Evolutionary conservation across 2,888 invertebrate species (phyloP).

Genomic region (Leistus spinibarbis): DNA sequence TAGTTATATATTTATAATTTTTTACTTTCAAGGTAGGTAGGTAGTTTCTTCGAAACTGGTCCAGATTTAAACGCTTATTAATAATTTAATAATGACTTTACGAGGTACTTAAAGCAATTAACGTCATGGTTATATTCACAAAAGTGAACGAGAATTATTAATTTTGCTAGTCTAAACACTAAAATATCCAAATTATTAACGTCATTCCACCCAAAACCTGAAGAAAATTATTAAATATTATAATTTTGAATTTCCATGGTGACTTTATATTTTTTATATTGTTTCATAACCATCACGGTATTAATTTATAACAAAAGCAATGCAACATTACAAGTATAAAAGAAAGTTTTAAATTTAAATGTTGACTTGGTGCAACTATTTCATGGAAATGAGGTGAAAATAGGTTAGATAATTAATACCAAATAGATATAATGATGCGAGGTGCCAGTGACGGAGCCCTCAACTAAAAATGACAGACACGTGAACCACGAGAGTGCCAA

Average conservation of each 20-base stretch:
- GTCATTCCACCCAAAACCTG: not conserved
- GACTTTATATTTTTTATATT: constrained; percentile 23
- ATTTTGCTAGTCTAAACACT: not conserved
- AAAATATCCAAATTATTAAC: not conserved
- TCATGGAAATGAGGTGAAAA: too few species aligned
- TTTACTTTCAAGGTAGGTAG: not conserved
- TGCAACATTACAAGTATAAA: too few species aligned
- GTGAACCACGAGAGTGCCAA: not conserved
- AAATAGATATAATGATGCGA: not conserved
- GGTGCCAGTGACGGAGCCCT: constrained; percentile 1
- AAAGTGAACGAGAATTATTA: not conserved
- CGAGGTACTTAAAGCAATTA: too few species aligned
- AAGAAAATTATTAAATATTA: not conserved
- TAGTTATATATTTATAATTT: not conserved
- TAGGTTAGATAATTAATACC: not conserved
- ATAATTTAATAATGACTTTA: too few species aligned
- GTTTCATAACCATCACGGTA: not conserved
- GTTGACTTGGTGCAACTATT: too few species aligned
- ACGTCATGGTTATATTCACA: too few species aligned
- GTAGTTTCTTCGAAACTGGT: not conserved
- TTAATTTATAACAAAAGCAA: not conserved
- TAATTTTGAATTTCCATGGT: not conserved
- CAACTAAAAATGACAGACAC: not conserved
- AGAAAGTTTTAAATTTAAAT: too few species aligned
- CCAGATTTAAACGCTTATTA: not conserved